These are phyloP conservation scores for Mormyrus proboscirostris DNA, from an alignment of 2,797 vertebrate species.

Conservation along the genomic window DNA sequence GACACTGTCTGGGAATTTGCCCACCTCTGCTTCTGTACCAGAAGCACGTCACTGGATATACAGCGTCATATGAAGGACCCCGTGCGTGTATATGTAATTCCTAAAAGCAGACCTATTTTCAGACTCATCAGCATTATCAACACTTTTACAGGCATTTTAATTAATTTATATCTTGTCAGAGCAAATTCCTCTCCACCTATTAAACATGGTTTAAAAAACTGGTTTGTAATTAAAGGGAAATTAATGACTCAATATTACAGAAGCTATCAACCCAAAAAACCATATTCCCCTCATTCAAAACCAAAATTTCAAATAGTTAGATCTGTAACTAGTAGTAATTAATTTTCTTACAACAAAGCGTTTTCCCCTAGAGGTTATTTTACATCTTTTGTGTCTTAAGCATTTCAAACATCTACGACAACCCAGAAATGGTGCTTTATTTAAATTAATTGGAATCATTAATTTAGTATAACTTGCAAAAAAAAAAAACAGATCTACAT, in stretches of 20 bases:
- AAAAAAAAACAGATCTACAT: background rate
- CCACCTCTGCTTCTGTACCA: background rate
- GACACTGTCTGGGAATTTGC: background rate
- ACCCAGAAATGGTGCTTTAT: background rate
- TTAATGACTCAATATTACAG: conserved; percentile 8
- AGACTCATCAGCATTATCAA: background rate
- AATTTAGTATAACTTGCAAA: background rate
- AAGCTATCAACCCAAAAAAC: background rate
- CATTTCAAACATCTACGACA: background rate
- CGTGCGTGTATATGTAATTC: background rate
- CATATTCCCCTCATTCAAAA: background rate
- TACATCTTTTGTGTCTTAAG: background rate
- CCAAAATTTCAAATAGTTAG: background rate
- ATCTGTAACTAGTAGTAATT: background rate
- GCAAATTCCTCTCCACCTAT: background rate
- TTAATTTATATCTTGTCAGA: background rate
- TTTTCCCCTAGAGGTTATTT: background rate
- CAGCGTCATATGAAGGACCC: background rate
- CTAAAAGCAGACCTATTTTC: background rate
- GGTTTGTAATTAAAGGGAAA: conserved; percentile 14
- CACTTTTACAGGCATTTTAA: background rate
- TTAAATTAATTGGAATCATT: background rate
- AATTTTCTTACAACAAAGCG: background rate
- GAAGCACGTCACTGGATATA: background rate
- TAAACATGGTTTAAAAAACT: background rate